Percentiles rank a stretch among this genome's conserved stretches.
phyloP scores from a whole-genome alignment of 1,140 invertebrate genomes.

The Tetramorium parvispinum region DNA sequence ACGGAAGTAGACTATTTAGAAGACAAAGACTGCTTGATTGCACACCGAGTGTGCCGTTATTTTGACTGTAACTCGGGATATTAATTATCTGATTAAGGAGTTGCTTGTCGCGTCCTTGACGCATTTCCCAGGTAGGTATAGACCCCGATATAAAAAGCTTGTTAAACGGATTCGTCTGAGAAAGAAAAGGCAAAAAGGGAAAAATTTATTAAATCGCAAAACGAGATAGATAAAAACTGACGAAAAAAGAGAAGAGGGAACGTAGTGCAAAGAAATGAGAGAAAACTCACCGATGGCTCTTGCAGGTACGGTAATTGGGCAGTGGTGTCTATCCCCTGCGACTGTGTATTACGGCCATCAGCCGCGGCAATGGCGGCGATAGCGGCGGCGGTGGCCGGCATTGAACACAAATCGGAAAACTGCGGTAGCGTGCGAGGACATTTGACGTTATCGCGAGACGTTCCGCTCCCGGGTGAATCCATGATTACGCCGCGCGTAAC shows the following conservation, averaged over 20 bases:
- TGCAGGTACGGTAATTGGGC: conserved; percentile 76
- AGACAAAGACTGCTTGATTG: conserved; percentile 81
- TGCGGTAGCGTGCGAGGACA: conserved; percentile 76
- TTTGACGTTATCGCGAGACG: conserved; percentile 64
- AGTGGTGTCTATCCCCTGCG: conserved; percentile 70
- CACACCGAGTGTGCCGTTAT: conserved; percentile 78
- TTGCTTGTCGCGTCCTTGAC: conserved; percentile 81
- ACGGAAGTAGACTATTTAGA: conserved; percentile 78
- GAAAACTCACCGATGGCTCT: conserved; percentile 75
- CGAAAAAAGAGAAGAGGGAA: background rate
- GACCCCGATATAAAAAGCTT: conserved; percentile 13
- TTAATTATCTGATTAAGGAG: conserved; percentile 80
- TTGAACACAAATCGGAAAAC: conserved; percentile 78
- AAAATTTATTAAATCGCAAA: conserved; percentile 3
- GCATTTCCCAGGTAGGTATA: conserved; percentile 81
- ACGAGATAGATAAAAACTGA: background rate
- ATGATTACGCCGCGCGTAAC: conserved; percentile 70
- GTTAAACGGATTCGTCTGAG: conserved; percentile 74
- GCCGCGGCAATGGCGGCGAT: conserved; percentile 56
- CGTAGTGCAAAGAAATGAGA: background rate
- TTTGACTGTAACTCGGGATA: conserved; percentile 83
- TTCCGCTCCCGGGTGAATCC: conserved; percentile 79
- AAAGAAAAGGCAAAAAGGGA: conserved; percentile 12
- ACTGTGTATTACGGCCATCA: conserved; percentile 51
- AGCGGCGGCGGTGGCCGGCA: conserved; percentile 42